phyloP scores from a whole-genome alignment of 2,797 vertebrate species.

The Rhodeus uyekii region DNA sequence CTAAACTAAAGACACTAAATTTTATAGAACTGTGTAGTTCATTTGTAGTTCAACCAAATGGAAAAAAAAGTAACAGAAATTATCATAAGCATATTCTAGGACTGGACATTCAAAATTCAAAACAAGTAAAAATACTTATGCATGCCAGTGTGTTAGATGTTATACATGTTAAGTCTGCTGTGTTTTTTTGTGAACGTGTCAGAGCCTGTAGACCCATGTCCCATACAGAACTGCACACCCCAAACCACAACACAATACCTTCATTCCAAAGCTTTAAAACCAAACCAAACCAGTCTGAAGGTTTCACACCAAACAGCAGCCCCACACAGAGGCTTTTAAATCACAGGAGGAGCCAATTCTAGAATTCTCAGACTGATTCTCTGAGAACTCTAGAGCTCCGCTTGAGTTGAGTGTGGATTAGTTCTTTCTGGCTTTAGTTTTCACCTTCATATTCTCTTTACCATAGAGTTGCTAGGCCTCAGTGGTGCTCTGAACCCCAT shows the following conservation, averaged over 20 bases:
- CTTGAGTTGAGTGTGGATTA: constrained; percentile 14
- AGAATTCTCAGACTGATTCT: constrained; percentile 25
- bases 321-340: constrained; percentile 35
- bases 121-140: constrained; percentile 15
- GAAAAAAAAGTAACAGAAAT: neutral
- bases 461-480: constrained; percentile 82
- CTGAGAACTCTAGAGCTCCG: constrained; percentile 33
- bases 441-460: constrained; percentile 69
- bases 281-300: constrained; percentile 30
- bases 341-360: constrained; percentile 42
- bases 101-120: constrained; percentile 37
- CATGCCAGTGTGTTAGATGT: constrained; percentile 25
- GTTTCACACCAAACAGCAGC: constrained; percentile 48
- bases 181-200: constrained; percentile 1
- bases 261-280: constrained; percentile 18
- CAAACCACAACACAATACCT: constrained; percentile 14
- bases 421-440: constrained; percentile 42
- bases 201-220: neutral
- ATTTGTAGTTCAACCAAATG: neutral
- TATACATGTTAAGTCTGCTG: constrained; percentile 15
- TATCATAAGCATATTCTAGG: constrained; percentile 39
- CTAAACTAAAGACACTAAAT: too few species aligned
- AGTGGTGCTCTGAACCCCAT: constrained; percentile 82
- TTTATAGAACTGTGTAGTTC: too few species aligned
- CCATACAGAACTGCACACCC: constrained; percentile 1